Percentiles rank a stretch among this genome's conserved stretches.
Conservation (phyloP, 1,140 invertebrate genomes). For the Drosophila suzukii region DNA sequence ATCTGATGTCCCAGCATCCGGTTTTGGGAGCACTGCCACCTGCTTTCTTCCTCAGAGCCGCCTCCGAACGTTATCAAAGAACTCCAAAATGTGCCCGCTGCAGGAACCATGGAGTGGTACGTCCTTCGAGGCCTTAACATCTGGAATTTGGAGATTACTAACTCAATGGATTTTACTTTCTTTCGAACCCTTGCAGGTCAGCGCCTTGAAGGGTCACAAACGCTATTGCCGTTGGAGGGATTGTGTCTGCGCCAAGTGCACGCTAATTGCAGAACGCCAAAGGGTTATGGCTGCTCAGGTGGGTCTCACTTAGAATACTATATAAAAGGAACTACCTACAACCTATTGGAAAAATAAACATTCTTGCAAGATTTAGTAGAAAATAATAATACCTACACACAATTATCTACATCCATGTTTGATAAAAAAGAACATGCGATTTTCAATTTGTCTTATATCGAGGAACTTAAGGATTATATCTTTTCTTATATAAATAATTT, state of each 20-base stretch:
- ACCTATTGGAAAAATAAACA: not conserved
- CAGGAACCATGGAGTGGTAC: slow-evolving; percentile 98
- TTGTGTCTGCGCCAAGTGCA: slow-evolving; percentile 98
- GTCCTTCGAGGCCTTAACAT: slow-evolving; percentile 22
- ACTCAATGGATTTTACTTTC: not conserved
- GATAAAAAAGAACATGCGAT: too few relatives aligned
- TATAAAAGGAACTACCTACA: not conserved
- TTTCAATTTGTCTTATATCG: too few relatives aligned
- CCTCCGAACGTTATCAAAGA: slow-evolving; percentile 96
- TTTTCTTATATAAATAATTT: too few relatives aligned
- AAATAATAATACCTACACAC: not conserved
- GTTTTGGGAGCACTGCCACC: slow-evolving; percentile 91
- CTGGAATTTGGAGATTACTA: not conserved
- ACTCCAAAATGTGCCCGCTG: slow-evolving; percentile 99
- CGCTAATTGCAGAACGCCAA: slow-evolving; percentile 98
- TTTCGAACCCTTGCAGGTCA: slow-evolving; percentile 85
- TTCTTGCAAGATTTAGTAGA: too few relatives aligned
- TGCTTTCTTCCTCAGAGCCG: slow-evolving; percentile 93
- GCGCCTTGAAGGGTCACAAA: slow-evolving; percentile 98
- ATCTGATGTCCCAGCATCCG: slow-evolving; percentile 93
- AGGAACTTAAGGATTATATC: too few relatives aligned
- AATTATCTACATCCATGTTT: too few relatives aligned
- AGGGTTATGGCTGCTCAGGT: slow-evolving; percentile 99
- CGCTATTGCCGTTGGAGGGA: slow-evolving; percentile 98
- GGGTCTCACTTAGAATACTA: slow-evolving; percentile 45